phyloP scores from a whole-genome alignment of 2,797 vertebrate species.

The Microctenopoma lineatum region DNA sequence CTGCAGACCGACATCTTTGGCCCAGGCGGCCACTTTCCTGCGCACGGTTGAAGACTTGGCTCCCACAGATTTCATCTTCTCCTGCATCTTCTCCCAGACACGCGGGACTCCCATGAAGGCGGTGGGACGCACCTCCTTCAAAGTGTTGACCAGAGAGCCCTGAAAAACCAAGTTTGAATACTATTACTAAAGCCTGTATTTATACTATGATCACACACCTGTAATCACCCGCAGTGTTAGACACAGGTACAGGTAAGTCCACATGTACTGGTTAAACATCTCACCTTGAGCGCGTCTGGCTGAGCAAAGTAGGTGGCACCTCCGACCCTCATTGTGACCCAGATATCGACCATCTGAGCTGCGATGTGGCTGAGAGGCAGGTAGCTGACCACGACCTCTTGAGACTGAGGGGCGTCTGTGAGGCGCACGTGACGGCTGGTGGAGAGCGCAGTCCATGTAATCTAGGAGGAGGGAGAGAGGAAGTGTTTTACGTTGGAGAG shows the following conservation, averaged over 20 bases:
- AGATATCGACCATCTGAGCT: slow-evolving; percentile 93
- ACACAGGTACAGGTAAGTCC: too few relatives aligned
- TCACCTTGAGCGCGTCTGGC: slow-evolving; percentile 93
- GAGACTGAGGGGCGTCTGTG: slow-evolving; percentile 43
- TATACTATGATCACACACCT: too few relatives aligned
- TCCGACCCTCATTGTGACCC: slow-evolving; percentile 86
- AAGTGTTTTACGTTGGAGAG: neutral
- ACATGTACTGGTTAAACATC: neutral
- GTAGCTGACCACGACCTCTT: slow-evolving; percentile 92
- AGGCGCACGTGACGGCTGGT: slow-evolving; percentile 70
- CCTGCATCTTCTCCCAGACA: slow-evolving; percentile 98
- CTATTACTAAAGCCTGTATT: neutral
- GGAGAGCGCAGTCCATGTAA: slow-evolving; percentile 87
- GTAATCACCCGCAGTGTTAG: neutral
- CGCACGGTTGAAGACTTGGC: slow-evolving; percentile 85
- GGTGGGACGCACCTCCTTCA: slow-evolving; percentile 91
- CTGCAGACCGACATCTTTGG: slow-evolving; percentile 88
- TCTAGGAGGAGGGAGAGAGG: slow-evolving; percentile 67
- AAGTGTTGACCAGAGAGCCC: slow-evolving; percentile 89
- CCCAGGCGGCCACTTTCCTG: slow-evolving; percentile 90
- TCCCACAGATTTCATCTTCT: slow-evolving; percentile 87
- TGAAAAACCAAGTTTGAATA: slow-evolving; percentile 52
- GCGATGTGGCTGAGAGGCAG: slow-evolving; percentile 96
- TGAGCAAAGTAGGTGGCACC: slow-evolving; percentile 88
- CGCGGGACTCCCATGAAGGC: slow-evolving; percentile 93